Conservation (phyloP, 2,888 invertebrate species). For the Punctoribates punctum region DNA sequence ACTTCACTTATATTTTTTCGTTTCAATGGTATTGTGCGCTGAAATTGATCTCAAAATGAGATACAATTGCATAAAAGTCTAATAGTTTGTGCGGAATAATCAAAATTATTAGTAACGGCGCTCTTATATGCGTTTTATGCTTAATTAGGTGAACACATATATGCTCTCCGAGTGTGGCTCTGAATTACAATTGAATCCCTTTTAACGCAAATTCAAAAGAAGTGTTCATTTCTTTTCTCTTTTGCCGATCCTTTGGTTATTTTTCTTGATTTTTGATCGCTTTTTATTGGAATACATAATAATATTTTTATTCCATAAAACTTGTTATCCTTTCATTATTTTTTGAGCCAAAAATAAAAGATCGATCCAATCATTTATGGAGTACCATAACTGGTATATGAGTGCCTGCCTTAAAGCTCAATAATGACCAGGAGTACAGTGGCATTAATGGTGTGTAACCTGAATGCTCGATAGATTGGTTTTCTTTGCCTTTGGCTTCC, state of each 20-base stretch:
- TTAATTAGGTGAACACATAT: slow-evolving; percentile 14
- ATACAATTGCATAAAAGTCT: slow-evolving; percentile 3
- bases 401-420: slow-evolving; percentile 1
- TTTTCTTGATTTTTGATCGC: neutral
- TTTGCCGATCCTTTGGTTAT: neutral
- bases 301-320: neutral
- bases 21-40: neutral
- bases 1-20: neutral
- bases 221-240: neutral
- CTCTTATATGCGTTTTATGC: neutral
- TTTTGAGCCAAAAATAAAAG: neutral
- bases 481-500: too few species aligned
- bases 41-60: neutral
- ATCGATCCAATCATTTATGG: neutral
- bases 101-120: neutral
- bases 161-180: neutral
- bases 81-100: slow-evolving; percentile 2
- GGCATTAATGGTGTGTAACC: too few species aligned
- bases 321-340: neutral
- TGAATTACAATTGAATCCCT: neutral
- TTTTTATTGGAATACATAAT: neutral
- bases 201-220: neutral
- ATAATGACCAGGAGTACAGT: neutral
- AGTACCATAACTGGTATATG: slow-evolving; percentile 11
- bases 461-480: too few species aligned